Percentiles rank a stretch among this genome's conserved stretches.
These are phyloP conservation scores for Drosophila kanekoi DNA, from an alignment of 2,888 invertebrate species.

Conservation along the genomic window DNA sequence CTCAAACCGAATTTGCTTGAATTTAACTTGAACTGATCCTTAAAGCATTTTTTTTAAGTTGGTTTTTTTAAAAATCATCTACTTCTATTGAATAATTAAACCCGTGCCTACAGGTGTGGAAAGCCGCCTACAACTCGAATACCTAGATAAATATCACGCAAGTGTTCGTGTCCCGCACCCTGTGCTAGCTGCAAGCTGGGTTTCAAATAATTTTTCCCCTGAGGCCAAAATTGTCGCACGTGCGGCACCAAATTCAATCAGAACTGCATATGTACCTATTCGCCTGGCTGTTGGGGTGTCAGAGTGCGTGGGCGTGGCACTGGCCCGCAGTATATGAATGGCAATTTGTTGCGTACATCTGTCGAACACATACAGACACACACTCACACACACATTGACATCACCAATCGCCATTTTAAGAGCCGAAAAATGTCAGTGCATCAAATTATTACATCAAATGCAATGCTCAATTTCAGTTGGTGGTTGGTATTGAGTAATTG, in stretches of 20 bases:
- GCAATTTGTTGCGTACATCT: slow-evolving; percentile 52
- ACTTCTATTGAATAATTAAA: no score
- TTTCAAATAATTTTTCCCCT: slow-evolving; percentile 43
- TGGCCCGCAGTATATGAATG: slow-evolving; percentile 1
- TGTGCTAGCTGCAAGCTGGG: slow-evolving; percentile 1
- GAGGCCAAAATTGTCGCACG: slow-evolving; percentile 64
- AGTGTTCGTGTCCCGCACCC: not conserved
- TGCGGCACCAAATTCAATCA: slow-evolving; percentile 68
- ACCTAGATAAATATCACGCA: no score
- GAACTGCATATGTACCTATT: slow-evolving; percentile 32
- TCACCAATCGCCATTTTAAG: slow-evolving; percentile 32
- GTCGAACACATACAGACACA: slow-evolving; percentile 24
- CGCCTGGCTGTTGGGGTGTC: slow-evolving; percentile 20
- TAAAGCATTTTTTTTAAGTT: no score
- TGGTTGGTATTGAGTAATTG: slow-evolving; percentile 73
- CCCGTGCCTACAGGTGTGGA: no score
- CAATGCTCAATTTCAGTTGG: slow-evolving; percentile 72
- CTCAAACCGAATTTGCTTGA: no score
- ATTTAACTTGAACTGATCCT: no score
- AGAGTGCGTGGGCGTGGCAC: slow-evolving; percentile 51
- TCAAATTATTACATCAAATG: slow-evolving; percentile 81
- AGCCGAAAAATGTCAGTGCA: slow-evolving; percentile 69
- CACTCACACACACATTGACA: not conserved
- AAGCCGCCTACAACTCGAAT: no score
- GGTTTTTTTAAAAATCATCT: no score